Evolutionary conservation across 1,140 invertebrate genomes (phyloP).

Genomic region (Coelopa frigida): DNA sequence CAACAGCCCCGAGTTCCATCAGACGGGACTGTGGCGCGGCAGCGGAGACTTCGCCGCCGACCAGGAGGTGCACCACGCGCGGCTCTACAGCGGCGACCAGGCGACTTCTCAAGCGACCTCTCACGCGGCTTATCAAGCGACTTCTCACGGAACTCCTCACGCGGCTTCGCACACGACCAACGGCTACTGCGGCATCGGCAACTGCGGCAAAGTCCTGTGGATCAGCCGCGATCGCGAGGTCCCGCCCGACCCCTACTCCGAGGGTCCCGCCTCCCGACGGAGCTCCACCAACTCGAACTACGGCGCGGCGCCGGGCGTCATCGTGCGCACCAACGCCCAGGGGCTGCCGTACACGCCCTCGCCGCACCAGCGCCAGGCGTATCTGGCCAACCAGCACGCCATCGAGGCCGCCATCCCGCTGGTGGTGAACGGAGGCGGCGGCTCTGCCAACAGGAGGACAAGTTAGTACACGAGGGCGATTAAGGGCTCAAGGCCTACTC

Average conservation of each 20-base stretch:
- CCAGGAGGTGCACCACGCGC: too few species aligned
- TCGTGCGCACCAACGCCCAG: slow-evolving; percentile 23
- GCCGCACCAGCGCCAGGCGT: slow-evolving; percentile 28
- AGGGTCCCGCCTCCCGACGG: background rate
- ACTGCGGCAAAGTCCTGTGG: slow-evolving; percentile 41
- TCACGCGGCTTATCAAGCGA: too few species aligned
- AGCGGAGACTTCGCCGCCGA: background rate
- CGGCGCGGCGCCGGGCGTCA: slow-evolving; percentile 10
- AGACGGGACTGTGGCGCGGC: background rate
- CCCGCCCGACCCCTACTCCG: background rate
- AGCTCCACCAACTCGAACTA: slow-evolving; percentile 15
- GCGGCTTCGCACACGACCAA: too few species aligned
- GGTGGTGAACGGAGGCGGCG: slow-evolving; percentile 26
- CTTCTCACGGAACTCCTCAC: too few species aligned
- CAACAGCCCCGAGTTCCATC: background rate
- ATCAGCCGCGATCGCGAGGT: slow-evolving; percentile 17
- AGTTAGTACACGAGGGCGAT: slow-evolving; percentile 10
- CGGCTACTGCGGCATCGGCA: slow-evolving; percentile 30
- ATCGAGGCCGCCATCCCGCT: slow-evolving; percentile 35
- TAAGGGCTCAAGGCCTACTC: too few species aligned
- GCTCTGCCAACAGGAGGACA: too few species aligned
- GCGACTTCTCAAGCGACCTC: too few species aligned
- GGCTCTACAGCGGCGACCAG: too few species aligned
- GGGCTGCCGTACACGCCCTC: slow-evolving; percentile 36
- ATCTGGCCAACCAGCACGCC: slow-evolving; percentile 36